phyloP scores from a whole-genome alignment of 2,797 vertebrate genomes.

The Furcifer pardalis region DNA sequence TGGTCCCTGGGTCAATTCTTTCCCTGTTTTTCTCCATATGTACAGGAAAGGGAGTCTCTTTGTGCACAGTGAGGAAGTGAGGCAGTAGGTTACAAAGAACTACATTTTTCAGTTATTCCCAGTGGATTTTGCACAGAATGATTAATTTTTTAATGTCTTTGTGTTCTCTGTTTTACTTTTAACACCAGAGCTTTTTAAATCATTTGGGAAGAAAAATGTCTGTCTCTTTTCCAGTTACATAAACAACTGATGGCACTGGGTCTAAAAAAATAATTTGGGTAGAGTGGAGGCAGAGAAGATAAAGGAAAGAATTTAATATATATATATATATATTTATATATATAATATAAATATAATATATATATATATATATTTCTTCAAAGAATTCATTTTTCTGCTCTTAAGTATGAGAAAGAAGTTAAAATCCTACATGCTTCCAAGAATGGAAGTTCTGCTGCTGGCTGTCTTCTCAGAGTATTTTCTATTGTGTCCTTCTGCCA shows the following conservation, averaged over 20 bases:
- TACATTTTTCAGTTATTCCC: conserved; percentile 70
- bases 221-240: conserved; percentile 69
- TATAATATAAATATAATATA: too few relatives aligned
- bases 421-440: not conserved
- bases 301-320: not conserved
- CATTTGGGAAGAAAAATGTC: conserved; percentile 60
- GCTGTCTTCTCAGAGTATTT: not conserved
- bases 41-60: conserved; percentile 70
- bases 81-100: conserved; percentile 44
- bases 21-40: conserved; percentile 26
- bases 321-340: too few relatives aligned
- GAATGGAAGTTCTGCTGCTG: not conserved
- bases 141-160: conserved; percentile 79
- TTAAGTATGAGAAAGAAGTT: not conserved
- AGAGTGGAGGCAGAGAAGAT: conserved; percentile 11
- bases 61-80: conserved; percentile 16
- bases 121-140: conserved; percentile 55
- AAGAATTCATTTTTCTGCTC: conserved; percentile 23
- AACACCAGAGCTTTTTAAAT: conserved; percentile 74
- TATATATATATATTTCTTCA: not conserved
- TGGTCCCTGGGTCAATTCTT: conserved; percentile 55
- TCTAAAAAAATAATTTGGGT: conserved; percentile 10
- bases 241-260: conserved; percentile 55
- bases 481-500: not conserved
- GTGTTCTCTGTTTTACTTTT: conserved; percentile 73